Base-by-base conservation (phyloP, 2,113 vertebrate species). In the Alexandromys fortis region DNA sequence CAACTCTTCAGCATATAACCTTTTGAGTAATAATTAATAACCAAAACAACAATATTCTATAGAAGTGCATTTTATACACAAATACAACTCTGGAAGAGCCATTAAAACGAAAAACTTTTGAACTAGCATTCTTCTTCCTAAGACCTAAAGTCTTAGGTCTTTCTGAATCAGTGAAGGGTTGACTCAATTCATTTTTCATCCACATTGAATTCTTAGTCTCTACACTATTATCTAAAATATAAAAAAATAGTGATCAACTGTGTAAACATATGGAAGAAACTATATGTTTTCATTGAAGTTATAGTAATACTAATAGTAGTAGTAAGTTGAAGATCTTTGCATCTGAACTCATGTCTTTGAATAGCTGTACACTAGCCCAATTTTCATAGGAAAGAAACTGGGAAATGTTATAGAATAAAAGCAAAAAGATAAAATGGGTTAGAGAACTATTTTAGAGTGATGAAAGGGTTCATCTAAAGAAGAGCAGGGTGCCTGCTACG, bases 321-420 rank as follows among this genome's bases (percentile, higher is more conserved):
- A 22, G 1, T 9, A 72, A 91, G 63, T 49, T 77, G 21, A n/a
- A 82, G 35, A 86, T 0, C 1, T 87, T 90, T 78, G 6, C 3
- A 47, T 2, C 26, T 93, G 82, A 75, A 95, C 52, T 83, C 47
- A 86, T 17, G 12, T 2, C 35, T 19, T 7, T 65, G 30, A 90
- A 52, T 76, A 87, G 87, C 85, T 77, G 19, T 73, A 28, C 2
- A 81, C 1, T 45, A 55, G 47, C 76, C 63, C 38, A 22, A 65
- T 94, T 93, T 94, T 82, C 17, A 72, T 4, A 86, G 67, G 2
- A 10, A 94, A 86, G 45, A 92, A 92, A 82, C 33, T 24, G 45
- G 26, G 38, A 81, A 81, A 81, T 22, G 92, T 17, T 90, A 26
- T 70, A 89, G 11, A 96, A 86, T 2, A 61, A 6, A 4, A 49